A percentile compares a stretch with the other conserved stretches of the same genome.
Conservation (phyloP, 1,140 invertebrate genomes). For the Scaptomyza hsui region DNA sequence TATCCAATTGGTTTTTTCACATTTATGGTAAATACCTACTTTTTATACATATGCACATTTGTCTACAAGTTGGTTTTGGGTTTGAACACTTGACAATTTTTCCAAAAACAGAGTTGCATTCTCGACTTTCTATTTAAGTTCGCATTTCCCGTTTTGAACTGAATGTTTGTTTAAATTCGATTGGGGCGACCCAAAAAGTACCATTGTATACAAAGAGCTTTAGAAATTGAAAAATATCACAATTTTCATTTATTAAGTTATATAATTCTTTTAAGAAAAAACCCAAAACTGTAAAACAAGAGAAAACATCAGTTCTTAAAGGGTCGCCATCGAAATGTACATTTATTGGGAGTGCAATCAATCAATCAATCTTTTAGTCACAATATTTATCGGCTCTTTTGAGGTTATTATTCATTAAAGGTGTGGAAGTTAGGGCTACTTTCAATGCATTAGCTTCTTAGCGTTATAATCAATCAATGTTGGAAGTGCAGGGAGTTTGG, state of each 20-base stretch:
- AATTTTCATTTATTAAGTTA: slow-evolving; percentile 34
- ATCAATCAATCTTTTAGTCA: slow-evolving; percentile 9
- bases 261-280: slow-evolving; percentile 1
- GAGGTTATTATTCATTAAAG: slow-evolving; percentile 27
- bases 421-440: slow-evolving; percentile 35
- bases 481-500: slow-evolving; percentile 44
- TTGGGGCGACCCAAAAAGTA: background rate
- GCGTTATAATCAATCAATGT: slow-evolving; percentile 34
- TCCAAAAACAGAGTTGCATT: too few relatives aligned
- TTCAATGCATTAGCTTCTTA: slow-evolving; percentile 6
- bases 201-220: slow-evolving; percentile 6
- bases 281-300: background rate
- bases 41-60: slow-evolving; percentile 13
- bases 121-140: too few relatives aligned
- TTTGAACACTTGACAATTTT: slow-evolving; percentile 45
- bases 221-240: slow-evolving; percentile 40
- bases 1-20: background rate
- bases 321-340: slow-evolving; percentile 5
- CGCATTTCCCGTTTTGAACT: too few relatives aligned
- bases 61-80: slow-evolving; percentile 20
- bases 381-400: too few relatives aligned
- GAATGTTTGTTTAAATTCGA: background rate
- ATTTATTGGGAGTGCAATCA: slow-evolving; percentile 37
- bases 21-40: slow-evolving; percentile 1
- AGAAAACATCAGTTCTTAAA: background rate